Base-by-base conservation (phyloP, 1,140 invertebrate species). In the Monochamus saltuarius region DNA sequence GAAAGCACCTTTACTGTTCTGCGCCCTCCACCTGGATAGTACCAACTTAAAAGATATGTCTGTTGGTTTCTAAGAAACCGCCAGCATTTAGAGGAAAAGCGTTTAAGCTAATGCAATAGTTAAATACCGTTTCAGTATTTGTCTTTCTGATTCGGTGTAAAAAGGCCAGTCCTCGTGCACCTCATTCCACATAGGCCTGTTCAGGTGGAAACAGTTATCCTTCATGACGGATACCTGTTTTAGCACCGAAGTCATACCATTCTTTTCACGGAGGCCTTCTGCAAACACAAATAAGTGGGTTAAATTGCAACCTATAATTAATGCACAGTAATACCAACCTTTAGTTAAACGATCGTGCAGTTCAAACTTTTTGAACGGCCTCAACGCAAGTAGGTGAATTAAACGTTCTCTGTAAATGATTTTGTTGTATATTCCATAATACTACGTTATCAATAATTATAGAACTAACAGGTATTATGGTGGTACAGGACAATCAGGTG, bases 81-180 rank as follows among this genome's bases (percentile, higher is more conserved):
- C n/a, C n/a, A n/a, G n/a, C n/a, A 29, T 11, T 29, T 34, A 17
- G 9, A 13, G 17, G 11, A 35, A 22, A 53, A 34, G 14, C 9
- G 17, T 37, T n/a, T 11, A 45, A 29, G 19, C 7, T 19, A 37
- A 7, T 7, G 10, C 0, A 8, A 39, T 62, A 34, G 9, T 13
- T 7, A 8, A 19, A 65, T 69, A 89, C 88, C 87, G 86, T 83
- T 93, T 95, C 62, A 96, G 79, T 71, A 90, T 85, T 71, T 92
- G 86, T 75, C 85, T 85, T 73, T 98, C 94, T 69, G 92, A 87
- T 61, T 95, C 92, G 34, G 88, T 87, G 72, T 95, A 97, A 80
- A 90, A 95, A 38, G 91, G 89, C 94, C 94, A 98, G 73, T 97
- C 92, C 71, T 93, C 89, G 68, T 91, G 87, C 46, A 98, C 92